These are phyloP conservation scores for Molothrus aeneus DNA, from an alignment of 2,797 vertebrate genomes.

Conservation along the genomic window DNA sequence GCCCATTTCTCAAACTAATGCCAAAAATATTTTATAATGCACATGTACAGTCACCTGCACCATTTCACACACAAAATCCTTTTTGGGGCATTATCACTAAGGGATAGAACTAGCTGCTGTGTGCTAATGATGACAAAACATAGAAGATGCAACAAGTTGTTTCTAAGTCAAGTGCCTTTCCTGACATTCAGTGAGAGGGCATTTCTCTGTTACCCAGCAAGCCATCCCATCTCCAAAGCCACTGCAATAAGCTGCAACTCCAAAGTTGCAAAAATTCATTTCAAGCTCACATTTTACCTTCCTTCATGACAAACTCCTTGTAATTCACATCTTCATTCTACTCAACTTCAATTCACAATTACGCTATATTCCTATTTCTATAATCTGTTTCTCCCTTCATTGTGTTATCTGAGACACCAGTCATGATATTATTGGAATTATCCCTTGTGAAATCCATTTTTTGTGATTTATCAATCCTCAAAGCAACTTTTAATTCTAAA, in stretches of 20 bases:
- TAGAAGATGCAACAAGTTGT: background rate
- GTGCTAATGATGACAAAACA: background rate
- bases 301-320: background rate
- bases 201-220: background rate
- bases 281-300: background rate
- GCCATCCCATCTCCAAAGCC: background rate
- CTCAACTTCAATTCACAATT: background rate
- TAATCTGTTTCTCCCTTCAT: background rate
- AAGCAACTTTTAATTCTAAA: background rate
- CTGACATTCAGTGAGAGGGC: accelerated
- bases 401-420: background rate
- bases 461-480: background rate
- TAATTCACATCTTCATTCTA: background rate
- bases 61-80: background rate
- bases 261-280: background rate
- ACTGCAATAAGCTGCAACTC: background rate
- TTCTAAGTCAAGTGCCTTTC: background rate
- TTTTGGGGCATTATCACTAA: background rate
- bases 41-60: background rate
- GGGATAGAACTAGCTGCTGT: background rate
- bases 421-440: background rate
- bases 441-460: background rate
- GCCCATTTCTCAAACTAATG: background rate
- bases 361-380: background rate
- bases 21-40: background rate